Base-by-base conservation (phyloP, 2,888 invertebrate genomes). In the Dichetophora obliterata region DNA sequence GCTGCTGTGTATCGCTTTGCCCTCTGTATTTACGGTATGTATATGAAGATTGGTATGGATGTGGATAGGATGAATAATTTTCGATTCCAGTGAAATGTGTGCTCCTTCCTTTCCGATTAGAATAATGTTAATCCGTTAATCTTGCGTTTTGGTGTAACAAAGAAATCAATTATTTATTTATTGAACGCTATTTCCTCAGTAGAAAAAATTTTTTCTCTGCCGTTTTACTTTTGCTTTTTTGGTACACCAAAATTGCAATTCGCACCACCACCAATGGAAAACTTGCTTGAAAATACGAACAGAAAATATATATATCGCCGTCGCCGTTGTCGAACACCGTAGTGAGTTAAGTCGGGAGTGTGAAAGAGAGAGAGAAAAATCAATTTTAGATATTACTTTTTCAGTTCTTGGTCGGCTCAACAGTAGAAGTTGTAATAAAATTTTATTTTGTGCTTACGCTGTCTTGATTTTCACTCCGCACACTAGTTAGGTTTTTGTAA, bases 241-340 rank as follows among this genome's bases (percentile, higher is more conserved):
- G 82, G 88, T 88, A 88, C 88, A 88, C 88, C 84, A 87, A 88
- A 88, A 88, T 86, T 86, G 85, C 85, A 88, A 87, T 86, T 87
- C 83, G 87, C 88, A 87, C 86, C 87, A 86, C 87, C 87, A 83
- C 82, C 80, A 81, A 82, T 80, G 78, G 79, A 82, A 82, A 82
- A 82, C 84, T 82, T 82, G 82, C 82, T 82, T 81, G 85, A 83
- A 84, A 81, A 82, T 77, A 79, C 75, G 78, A 80, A 71, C 69
- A 71, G 37, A 68, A 66, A 65, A 54, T 57, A 65, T 66, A 68
- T 79, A 72, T 57, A 75, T 63, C 31, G 76, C 74, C 74, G 34
- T 77, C 77, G 79, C 78, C 65, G 73, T 80, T 75, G 66, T 69
- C 31, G 34, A 19, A 75, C 54, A 66, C 43, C 57, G 71, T 31